phyloP scores from a whole-genome alignment of 2,113 vertebrate genomes.

The Thymallus thymallus region DNA sequence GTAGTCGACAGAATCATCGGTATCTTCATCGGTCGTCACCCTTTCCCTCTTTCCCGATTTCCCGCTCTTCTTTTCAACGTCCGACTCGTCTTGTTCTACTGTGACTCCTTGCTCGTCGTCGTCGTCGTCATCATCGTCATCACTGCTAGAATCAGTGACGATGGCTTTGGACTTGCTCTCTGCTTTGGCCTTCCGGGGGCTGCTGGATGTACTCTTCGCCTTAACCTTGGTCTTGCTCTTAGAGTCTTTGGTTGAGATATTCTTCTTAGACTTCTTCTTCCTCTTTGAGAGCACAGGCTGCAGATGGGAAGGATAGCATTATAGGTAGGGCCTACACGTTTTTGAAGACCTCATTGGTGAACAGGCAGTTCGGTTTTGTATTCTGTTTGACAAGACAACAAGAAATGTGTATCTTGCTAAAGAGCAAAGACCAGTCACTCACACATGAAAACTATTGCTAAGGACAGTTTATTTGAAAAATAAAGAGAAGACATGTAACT shows the following conservation, averaged over 20 bases:
- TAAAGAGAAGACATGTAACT: slow-evolving; percentile 22
- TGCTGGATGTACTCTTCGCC: slow-evolving; percentile 68
- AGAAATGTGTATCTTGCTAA: no score
- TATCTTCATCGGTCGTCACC: slow-evolving; percentile 49
- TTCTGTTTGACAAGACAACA: no score
- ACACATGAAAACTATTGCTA: neutral
- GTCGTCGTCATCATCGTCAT: slow-evolving; percentile 71
- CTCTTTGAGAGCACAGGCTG: slow-evolving; percentile 70
- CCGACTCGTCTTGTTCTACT: slow-evolving; percentile 42
- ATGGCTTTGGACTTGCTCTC: slow-evolving; percentile 89
- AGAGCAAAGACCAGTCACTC: no score
- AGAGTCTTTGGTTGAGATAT: slow-evolving; percentile 37
- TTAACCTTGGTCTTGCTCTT: slow-evolving; percentile 69
- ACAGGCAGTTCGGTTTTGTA: neutral
- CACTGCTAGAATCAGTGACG: slow-evolving; percentile 92
- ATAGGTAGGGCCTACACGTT: neutral
- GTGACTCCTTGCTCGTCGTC: slow-evolving; percentile 61
- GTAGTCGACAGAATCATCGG: slow-evolving; percentile 48
- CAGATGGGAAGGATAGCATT: neutral
- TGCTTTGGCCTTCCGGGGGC: slow-evolving; percentile 80
- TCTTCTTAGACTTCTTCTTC: slow-evolving; percentile 70
- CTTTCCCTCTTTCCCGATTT: slow-evolving; percentile 41
- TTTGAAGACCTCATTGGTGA: neutral
- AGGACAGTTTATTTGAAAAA: neutral
- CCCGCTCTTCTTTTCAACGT: slow-evolving; percentile 25